A percentile compares a stretch with the other conserved stretches of the same genome.
Evolutionary conservation across 2,113 vertebrate genomes (phyloP).

Genomic region (Aplodontia rufa): DNA sequence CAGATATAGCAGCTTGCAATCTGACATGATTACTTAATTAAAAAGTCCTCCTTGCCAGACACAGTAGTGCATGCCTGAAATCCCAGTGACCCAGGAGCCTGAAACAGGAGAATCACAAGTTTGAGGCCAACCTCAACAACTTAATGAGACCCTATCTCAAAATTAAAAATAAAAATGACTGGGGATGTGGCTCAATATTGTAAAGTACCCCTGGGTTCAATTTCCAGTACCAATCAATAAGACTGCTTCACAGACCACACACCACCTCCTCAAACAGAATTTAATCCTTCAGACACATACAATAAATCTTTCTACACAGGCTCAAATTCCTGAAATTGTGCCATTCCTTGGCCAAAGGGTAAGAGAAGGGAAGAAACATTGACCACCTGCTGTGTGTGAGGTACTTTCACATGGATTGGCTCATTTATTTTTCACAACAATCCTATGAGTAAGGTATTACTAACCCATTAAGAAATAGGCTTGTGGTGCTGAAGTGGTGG

Average conservation of each 20-base stretch:
- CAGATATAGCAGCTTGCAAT: constrained; percentile 5
- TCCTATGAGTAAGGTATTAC: neutral
- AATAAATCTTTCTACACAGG: neutral
- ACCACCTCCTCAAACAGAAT: neutral
- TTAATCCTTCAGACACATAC: neutral
- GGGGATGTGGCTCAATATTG: neutral
- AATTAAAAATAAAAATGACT: neutral
- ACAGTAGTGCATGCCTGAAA: too few relatives aligned
- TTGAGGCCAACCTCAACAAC: neutral
- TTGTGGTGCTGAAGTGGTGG: too few relatives aligned
- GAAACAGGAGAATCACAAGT: too few relatives aligned
- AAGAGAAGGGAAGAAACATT: neutral
- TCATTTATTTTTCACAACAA: neutral
- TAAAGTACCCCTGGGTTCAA: neutral
- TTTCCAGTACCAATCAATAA: neutral
- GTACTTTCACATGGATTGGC: neutral
- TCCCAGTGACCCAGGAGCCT: too few relatives aligned
- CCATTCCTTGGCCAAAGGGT: neutral
- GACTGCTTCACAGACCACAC: neutral
- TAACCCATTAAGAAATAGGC: neutral
- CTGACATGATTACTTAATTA: neutral
- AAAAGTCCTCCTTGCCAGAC: neutral
- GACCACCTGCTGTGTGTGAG: neutral
- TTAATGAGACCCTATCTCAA: neutral
- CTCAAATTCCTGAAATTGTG: neutral